Percentiles rank a stretch among this genome's conserved stretches.
Evolutionary conservation across 1,140 invertebrate genomes (phyloP).

Genomic region (Nautilus pompilius): DNA sequence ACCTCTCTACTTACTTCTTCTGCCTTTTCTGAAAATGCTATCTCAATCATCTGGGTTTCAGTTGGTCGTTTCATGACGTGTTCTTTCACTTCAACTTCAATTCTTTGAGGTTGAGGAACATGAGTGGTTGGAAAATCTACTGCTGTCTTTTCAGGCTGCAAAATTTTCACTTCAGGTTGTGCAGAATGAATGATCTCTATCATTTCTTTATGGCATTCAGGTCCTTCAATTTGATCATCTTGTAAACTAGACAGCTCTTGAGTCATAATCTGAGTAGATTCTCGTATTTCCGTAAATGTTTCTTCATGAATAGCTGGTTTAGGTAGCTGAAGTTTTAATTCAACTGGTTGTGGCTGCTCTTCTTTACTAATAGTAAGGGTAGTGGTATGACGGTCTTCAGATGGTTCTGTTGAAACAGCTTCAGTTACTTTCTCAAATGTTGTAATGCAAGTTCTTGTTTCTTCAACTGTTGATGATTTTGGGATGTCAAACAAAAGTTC

Average conservation of each 20-base stretch:
- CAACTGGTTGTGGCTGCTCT: slow-evolving; percentile 28
- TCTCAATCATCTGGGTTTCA: neutral
- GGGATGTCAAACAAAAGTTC: neutral
- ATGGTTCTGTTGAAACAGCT: slow-evolving; percentile 7
- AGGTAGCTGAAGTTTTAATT: slow-evolving; percentile 31
- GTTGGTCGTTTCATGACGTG: neutral
- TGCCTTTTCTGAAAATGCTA: neutral
- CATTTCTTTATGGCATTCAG: slow-evolving; percentile 36
- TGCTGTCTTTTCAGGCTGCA: neutral
- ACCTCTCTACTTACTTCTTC: neutral
- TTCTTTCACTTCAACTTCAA: slow-evolving; percentile 3
- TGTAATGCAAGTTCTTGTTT: neutral
- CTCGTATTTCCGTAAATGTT: slow-evolving; percentile 27
- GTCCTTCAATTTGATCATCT: slow-evolving; percentile 12
- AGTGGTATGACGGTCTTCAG: slow-evolving; percentile 25
- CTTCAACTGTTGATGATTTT: slow-evolving; percentile 21
- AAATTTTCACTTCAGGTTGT: slow-evolving; percentile 11
- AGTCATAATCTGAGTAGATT: slow-evolving; percentile 29
- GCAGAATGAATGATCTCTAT: slow-evolving; percentile 38
- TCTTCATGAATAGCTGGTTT: slow-evolving; percentile 21
- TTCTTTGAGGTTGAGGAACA: neutral
- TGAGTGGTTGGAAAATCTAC: neutral
- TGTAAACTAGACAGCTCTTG: slow-evolving; percentile 20
- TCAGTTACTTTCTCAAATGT: slow-evolving; percentile 14
- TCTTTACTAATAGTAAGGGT: slow-evolving; percentile 27